Evolutionary conservation across 2,113 vertebrate genomes (phyloP), one percentile per base, ranked within the genome.

Genomic region (Pavo muticus): DNA sequence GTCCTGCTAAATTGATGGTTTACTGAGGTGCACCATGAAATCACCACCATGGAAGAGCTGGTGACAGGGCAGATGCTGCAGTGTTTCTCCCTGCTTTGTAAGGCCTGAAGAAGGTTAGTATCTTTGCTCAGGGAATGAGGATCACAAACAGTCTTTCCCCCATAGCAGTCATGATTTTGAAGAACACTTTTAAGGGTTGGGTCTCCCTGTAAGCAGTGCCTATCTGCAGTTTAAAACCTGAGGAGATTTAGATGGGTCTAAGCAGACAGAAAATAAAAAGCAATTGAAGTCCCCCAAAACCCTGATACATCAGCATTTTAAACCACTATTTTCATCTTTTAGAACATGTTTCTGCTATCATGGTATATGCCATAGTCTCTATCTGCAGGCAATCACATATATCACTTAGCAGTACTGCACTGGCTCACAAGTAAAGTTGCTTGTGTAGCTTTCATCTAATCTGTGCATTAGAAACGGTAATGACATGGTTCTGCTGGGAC

Each of bases 1-100:
- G 79, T 86, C 56, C 77, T 74, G 65, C 59, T 94, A 92, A 96
- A 92, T 23, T 72, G 74, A 79, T 63, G 90, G 75, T 93, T 97
- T 94, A 82, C 93, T 91, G 86, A 92, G 83, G 73, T 90, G 70
- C 57, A 7, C 82, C 73, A 29, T 47, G 75, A 94, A 95, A 96
- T 84, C 80, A 77, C 47, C 78, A 86, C 63, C 61, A 14, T 3
- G n/a, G 72, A 86, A 57, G 90, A 17, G 48, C 70, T 30, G 71
- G 24, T 64, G 27, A 71, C 50, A 40, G 23, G 88, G 60, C 90
- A 29, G 45, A 56, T 16, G 42, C 30, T 3, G 13, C n/a, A 44
- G n/a, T 56, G 67, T 74, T 91, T 91, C 77, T 60, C 14, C 4
- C 18, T 61, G 59, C 47, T 61, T 60, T 71, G 50, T 64, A 70